These are phyloP conservation scores for Platycheirus rosarum DNA, from an alignment of 2,888 invertebrate species.

Conservation along the genomic window DNA sequence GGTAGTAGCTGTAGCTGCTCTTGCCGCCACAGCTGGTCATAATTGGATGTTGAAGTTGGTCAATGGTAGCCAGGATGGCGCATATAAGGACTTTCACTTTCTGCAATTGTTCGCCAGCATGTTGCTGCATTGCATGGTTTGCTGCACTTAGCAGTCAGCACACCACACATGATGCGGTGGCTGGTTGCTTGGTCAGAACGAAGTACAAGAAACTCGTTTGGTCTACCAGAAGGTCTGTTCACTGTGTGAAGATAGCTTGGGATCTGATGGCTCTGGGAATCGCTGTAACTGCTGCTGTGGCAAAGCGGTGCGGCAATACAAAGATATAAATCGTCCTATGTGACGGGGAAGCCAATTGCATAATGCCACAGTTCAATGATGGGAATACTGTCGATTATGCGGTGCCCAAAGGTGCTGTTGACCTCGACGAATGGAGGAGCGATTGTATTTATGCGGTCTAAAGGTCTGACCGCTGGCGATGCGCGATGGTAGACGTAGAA, in stretches of 20 bases:
- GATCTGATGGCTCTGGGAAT: slow-evolving; percentile 38
- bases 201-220: slow-evolving; percentile 46
- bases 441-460: slow-evolving; percentile 4
- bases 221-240: slow-evolving; percentile 49
- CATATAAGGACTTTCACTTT: slow-evolving; percentile 73
- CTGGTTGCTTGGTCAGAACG: slow-evolving; percentile 38
- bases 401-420: slow-evolving; percentile 72
- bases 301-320: slow-evolving; percentile 21
- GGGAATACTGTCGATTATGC: slow-evolving; percentile 67
- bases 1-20: background rate
- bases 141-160: slow-evolving; percentile 24
- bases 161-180: background rate
- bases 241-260: slow-evolving; percentile 40
- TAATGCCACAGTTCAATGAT: slow-evolving; percentile 60
- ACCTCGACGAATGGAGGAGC: slow-evolving; percentile 62
- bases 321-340: slow-evolving; percentile 72
- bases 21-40: slow-evolving; percentile 57
- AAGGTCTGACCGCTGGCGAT: slow-evolving; percentile 17
- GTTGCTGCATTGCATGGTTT: slow-evolving; percentile 30
- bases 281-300: background rate
- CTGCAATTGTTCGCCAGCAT: slow-evolving; percentile 59
- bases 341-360: slow-evolving; percentile 62
- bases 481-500: too few species aligned
- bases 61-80: slow-evolving; percentile 73
- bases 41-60: slow-evolving; percentile 69